Percentiles rank a stretch among this genome's conserved stretches.
These are phyloP conservation scores for Oceanodroma leucorhoa DNA, from an alignment of 2,797 vertebrate species.

Conservation along the genomic window DNA sequence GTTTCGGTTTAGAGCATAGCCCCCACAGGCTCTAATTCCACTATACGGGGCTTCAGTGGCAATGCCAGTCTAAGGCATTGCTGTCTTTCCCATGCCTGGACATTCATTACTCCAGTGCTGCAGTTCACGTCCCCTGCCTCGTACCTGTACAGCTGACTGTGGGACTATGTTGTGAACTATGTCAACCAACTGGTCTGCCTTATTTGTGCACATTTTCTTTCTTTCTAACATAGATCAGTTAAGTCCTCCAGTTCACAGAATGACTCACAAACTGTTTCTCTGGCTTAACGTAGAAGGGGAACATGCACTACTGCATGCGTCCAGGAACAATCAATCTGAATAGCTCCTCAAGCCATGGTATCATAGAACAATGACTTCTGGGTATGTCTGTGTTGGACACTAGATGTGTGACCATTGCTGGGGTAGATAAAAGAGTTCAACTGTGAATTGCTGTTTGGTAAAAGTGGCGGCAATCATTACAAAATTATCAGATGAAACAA, in stretches of 20 bases:
- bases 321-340: not conserved
- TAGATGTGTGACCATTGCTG: not conserved
- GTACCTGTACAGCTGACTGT: not conserved
- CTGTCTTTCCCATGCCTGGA: not conserved
- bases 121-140: rapidly evolving
- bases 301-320: not conserved
- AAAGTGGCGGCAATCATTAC: not conserved
- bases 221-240: not conserved
- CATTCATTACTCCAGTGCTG: not conserved
- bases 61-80: not conserved
- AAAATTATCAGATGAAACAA: not conserved
- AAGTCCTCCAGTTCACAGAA: not conserved
- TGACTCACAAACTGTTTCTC: not conserved
- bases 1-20: rapidly evolving
- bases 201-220: not conserved
- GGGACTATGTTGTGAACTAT: not conserved
- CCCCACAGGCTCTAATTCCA: not conserved
- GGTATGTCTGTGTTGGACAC: not conserved
- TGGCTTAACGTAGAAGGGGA: not conserved
- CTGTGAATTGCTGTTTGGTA: not conserved
- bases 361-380: not conserved
- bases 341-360: not conserved
- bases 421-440: not conserved
- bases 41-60: not conserved
- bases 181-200: not conserved